Percentiles rank a stretch among this genome's conserved stretches.
Evolutionary conservation across 2,797 vertebrate genomes (phyloP).

Genomic region (Neosilurus mollespiculum): DNA sequence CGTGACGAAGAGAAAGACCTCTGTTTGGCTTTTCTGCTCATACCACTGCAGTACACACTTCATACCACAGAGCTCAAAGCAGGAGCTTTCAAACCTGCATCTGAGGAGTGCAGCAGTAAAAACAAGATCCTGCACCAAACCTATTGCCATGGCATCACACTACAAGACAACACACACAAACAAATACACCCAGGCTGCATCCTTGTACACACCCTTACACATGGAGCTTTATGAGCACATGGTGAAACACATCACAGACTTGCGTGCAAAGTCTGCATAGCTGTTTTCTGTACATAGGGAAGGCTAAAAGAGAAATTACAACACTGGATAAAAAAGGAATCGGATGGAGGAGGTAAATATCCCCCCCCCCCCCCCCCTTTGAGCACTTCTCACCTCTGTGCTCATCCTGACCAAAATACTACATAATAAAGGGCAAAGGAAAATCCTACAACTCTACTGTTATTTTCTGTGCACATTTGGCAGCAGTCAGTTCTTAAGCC

Average conservation of each 20-base stretch:
- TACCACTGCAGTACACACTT: neutral
- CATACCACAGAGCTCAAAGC: constrained; percentile 12
- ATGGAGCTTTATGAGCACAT: neutral
- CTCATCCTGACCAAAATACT: constrained; percentile 4
- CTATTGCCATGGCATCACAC: constrained; percentile 1
- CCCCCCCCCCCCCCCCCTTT: neutral
- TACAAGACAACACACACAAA: neutral
- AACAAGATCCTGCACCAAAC: constrained; percentile 18
- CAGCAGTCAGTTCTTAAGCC: constrained; percentile 1
- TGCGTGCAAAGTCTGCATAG: neutral
- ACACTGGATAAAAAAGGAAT: neutral
- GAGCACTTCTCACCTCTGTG: neutral
- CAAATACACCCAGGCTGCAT: constrained; percentile 15
- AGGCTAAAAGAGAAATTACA: neutral
- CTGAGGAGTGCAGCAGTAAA: neutral
- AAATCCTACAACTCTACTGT: constrained; percentile 1
- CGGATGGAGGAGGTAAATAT: neutral
- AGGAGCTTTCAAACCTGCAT: neutral
- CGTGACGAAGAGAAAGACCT: neutral
- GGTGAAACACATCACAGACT: neutral
- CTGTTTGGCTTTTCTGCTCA: constrained; percentile 16
- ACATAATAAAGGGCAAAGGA: neutral
- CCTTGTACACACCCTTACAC: neutral
- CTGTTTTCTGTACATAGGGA: neutral
- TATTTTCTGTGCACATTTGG: neutral